These are phyloP conservation scores for Perdita meconis DNA, from an alignment of 2,888 invertebrate species.

Conservation along the genomic window DNA sequence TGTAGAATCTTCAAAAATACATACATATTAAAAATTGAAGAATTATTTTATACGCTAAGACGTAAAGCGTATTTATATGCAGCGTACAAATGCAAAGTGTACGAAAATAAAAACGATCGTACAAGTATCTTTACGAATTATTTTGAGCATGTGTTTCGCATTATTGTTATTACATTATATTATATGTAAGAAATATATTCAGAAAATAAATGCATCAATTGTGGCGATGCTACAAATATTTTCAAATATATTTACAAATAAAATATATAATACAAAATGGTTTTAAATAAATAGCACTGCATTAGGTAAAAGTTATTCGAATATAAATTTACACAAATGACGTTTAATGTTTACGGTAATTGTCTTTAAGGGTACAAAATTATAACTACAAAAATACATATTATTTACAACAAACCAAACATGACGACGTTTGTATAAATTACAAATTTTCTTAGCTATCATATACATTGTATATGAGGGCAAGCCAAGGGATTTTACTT, in stretches of 20 bases:
- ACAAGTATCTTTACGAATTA: conserved; percentile 5
- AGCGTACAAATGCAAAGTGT: background rate
- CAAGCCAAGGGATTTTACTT: conserved; percentile 64
- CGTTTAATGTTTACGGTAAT: conserved; percentile 8
- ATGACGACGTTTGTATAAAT: conserved; percentile 57
- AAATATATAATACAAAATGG: conserved; percentile 2
- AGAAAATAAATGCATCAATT: conserved; percentile 2
- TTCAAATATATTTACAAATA: background rate
- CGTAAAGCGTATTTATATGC: background rate
- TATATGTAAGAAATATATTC: background rate
- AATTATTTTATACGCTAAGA: background rate
- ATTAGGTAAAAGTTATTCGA: conserved; percentile 18
- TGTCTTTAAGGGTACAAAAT: conserved; percentile 15
- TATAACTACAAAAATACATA: conserved; percentile 37
- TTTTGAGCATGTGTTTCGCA: background rate
- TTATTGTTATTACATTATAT: too few relatives aligned
- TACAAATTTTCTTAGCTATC: conserved; percentile 70
- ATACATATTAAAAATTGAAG: background rate
- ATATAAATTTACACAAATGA: conserved; percentile 1
- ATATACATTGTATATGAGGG: conserved; percentile 79
- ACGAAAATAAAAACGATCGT: background rate
- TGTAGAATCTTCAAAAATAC: background rate
- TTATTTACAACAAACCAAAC: conserved; percentile 43
- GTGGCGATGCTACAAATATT: background rate
- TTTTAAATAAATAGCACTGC: conserved; percentile 35